phyloP scores from a whole-genome alignment of 2,888 invertebrate species.

The Biston betularia region DNA sequence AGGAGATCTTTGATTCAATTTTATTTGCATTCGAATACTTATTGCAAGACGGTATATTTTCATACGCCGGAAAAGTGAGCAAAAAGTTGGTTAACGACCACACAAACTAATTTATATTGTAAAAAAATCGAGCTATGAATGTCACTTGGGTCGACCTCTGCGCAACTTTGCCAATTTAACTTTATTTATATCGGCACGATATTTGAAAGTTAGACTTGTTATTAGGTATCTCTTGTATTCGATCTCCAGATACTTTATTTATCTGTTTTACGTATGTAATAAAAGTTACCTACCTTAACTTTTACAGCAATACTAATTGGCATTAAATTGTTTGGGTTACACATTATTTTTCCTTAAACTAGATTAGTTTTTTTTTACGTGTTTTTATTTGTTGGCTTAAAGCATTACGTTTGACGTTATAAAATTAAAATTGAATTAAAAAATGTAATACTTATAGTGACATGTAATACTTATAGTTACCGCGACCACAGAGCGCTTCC shows the following conservation, averaged over 20 bases:
- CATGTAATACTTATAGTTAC: too few species aligned
- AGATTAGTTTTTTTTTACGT: too few species aligned
- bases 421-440: too few species aligned
- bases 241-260: background rate
- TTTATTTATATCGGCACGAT: constrained; percentile 80
- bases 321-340: too few species aligned
- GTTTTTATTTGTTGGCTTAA: too few species aligned
- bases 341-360: too few species aligned
- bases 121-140: constrained; percentile 68
- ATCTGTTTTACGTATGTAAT: background rate
- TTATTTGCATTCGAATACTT: background rate
- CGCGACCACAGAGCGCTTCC: too few species aligned
- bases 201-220: constrained; percentile 77
- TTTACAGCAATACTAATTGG: too few species aligned
- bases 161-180: constrained; percentile 84
- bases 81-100: constrained; percentile 49
- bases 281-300: too few species aligned
- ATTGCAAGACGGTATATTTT: background rate
- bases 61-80: constrained; percentile 38
- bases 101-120: constrained; percentile 66
- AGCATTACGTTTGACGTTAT: too few species aligned
- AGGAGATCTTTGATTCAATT: background rate
- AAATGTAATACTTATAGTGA: too few species aligned
- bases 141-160: constrained; percentile 62
- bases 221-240: constrained; percentile 21